Percentiles rank a stretch among this genome's conserved stretches.
Evolutionary conservation across 2,888 invertebrate genomes (phyloP).

Genomic region (Cactoblastis cactorum): DNA sequence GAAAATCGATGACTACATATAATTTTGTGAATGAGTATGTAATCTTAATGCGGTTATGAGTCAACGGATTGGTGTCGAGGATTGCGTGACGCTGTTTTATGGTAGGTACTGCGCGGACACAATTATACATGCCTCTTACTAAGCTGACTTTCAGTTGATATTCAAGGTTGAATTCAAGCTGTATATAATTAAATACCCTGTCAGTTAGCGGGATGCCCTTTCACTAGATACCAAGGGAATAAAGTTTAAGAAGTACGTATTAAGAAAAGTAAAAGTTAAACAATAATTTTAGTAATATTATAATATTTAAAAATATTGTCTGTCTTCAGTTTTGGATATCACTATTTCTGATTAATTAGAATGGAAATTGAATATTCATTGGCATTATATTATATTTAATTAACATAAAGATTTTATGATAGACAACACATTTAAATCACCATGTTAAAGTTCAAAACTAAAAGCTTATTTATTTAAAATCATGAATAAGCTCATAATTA

Average conservation of each 20-base stretch:
- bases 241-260: not conserved
- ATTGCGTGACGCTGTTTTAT: constrained; percentile 48
- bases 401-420: no score
- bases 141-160: constrained; percentile 37
- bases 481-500: no score
- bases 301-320: no score
- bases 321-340: no score
- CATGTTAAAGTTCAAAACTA: no score
- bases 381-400: no score
- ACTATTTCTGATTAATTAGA: no score
- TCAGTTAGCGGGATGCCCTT: constrained; percentile 38
- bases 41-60: constrained; percentile 53
- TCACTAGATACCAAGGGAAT: not conserved
- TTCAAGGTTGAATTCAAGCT: constrained; percentile 36
- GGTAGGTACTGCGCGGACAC: constrained; percentile 36
- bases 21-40: constrained; percentile 58
- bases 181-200: constrained; percentile 30
- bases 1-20: constrained; percentile 34
- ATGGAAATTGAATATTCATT: no score
- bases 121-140: constrained; percentile 24
- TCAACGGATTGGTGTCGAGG: constrained; percentile 49
- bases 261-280: not conserved
- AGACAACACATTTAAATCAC: no score
- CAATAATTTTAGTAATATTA: constrained; percentile 15
- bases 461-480: no score